Percentiles rank a stretch among this genome's conserved stretches.
phyloP scores from a whole-genome alignment of 1,140 invertebrate species.

The Pseudomyrmex pallidus region DNA sequence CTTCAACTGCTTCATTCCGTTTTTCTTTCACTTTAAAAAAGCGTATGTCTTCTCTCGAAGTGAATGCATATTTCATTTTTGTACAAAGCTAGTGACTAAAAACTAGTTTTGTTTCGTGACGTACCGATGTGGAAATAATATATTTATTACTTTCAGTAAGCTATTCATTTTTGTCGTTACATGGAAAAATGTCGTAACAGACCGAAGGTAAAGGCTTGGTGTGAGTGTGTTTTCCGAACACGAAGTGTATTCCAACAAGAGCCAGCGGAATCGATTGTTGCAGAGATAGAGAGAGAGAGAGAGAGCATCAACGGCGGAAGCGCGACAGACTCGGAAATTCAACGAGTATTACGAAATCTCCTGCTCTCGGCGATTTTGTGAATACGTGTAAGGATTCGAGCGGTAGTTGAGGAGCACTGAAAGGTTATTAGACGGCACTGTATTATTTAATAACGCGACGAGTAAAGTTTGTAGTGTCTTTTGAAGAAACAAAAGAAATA shows the following conservation, averaged over 20 bases:
- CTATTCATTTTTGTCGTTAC: too few species aligned
- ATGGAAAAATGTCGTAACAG: background rate
- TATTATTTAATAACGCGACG: too few species aligned
- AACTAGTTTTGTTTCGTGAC: too few species aligned
- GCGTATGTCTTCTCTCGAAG: too few species aligned
- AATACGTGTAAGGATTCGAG: too few species aligned
- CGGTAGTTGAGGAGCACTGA: too few species aligned
- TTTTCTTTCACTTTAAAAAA: background rate
- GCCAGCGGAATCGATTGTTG: background rate
- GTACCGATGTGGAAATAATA: too few species aligned
- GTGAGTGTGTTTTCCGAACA: background rate
- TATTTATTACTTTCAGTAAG: too few species aligned
- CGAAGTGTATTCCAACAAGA: slow-evolving; percentile 14
- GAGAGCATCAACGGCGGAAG: slow-evolving; percentile 27
- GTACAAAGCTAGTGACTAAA: too few species aligned
- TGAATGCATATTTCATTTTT: too few species aligned
- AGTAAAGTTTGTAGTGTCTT: slow-evolving; percentile 11
- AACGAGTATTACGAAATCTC: slow-evolving; percentile 62
- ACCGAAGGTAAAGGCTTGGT: background rate
- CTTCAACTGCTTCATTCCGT: background rate
- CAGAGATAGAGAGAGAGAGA: too few species aligned
- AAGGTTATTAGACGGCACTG: too few species aligned
- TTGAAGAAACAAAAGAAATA: slow-evolving; percentile 22
- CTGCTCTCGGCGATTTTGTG: slow-evolving; percentile 31
- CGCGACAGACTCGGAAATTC: slow-evolving; percentile 65